Conservation (phyloP, 30 jellyfish, hydroid and myxozoan species). For the Aurelia coerulea region DNA sequence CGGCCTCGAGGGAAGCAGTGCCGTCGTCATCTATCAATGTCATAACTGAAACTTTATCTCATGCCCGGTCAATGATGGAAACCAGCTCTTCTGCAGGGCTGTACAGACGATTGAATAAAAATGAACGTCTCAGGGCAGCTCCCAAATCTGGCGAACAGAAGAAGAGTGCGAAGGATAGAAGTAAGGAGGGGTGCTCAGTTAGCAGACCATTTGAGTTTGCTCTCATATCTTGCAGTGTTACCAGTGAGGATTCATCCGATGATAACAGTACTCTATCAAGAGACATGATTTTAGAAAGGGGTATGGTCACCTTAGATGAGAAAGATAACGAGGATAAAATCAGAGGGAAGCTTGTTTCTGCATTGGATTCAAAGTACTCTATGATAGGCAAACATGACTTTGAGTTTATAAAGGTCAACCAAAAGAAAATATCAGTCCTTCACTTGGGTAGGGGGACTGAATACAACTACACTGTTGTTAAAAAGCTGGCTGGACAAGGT, state of each 20-base stretch:
- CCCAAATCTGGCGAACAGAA: neutral
- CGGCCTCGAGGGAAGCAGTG: neutral
- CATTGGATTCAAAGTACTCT: no score
- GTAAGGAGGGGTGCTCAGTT: conserved; percentile 1
- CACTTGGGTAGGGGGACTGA: conserved; percentile 45
- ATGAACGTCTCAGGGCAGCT: conserved; percentile 23
- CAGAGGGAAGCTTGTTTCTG: no score
- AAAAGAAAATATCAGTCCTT: conserved; percentile 23
- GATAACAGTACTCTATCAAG: conserved; percentile 20
- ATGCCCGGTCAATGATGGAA: neutral
- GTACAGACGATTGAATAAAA: conserved; percentile 24
- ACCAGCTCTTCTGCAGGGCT: conserved; percentile 35
- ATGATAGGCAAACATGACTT: no score
- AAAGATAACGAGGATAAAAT: no score
- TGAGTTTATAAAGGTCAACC: no score
- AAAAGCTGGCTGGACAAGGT: conserved; percentile 40
- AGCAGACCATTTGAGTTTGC: conserved; percentile 48
- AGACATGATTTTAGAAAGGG: no score
- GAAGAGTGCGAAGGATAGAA: neutral
- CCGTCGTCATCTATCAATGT: neutral
- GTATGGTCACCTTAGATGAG: no score
- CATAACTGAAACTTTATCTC: neutral
- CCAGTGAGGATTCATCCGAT: neutral
- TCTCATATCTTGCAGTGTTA: neutral
- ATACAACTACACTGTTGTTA: conserved; percentile 22